Evolutionary conservation across 2,113 vertebrate species (phyloP).

Genomic region (Dermatemys mawii): DNA sequence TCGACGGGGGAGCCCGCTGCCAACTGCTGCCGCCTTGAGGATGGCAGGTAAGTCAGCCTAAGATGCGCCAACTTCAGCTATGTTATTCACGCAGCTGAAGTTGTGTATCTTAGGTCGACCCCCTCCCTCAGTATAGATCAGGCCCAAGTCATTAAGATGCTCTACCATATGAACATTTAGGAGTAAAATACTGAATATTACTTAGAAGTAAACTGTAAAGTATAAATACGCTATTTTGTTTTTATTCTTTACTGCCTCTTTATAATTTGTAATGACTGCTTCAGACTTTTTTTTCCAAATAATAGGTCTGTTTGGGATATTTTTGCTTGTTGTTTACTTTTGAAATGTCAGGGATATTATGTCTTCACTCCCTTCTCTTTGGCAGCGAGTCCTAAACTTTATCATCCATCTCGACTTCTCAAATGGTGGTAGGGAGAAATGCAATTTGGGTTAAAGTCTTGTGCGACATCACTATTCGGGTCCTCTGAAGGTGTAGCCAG

Average conservation of each 20-base stretch:
- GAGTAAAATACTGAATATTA: background rate
- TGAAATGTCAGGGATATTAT: background rate
- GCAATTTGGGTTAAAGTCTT: background rate
- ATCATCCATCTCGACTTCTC: rapidly evolving
- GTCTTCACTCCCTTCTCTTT: background rate
- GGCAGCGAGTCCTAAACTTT: background rate
- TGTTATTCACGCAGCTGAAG: too few species aligned
- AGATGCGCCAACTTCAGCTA: too few species aligned
- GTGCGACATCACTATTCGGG: rapidly evolving
- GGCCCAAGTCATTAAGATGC: background rate
- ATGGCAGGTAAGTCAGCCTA: too few species aligned
- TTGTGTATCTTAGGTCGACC: too few species aligned
- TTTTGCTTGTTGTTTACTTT: background rate
- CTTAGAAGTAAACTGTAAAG: background rate
- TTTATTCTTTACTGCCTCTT: background rate
- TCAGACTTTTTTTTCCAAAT: background rate
- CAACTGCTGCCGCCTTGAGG: too few species aligned
- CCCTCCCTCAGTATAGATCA: too few species aligned
- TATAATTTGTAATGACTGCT: background rate
- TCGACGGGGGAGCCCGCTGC: too few species aligned
- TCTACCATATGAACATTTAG: background rate
- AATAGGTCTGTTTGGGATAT: background rate
- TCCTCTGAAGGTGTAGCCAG: background rate
- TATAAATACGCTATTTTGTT: background rate
- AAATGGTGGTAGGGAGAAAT: background rate